Evolutionary conservation across 1,140 invertebrate genomes (phyloP), one percentile per base, ranked within the genome.

Genomic region (Aphaenogaster floridana): DNA sequence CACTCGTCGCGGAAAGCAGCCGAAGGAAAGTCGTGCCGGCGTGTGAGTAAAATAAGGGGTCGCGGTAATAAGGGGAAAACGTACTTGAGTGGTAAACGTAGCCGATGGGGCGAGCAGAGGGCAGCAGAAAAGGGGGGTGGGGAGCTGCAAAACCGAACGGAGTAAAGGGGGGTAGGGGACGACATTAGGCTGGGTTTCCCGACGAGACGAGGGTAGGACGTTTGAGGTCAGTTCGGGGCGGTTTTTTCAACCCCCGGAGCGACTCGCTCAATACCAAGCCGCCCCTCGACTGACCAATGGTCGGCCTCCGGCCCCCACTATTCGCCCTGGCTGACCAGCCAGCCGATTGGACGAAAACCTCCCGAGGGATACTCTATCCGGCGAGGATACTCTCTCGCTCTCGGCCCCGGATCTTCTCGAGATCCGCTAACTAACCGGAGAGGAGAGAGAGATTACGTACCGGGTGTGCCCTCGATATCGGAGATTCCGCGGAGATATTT

Each of bases 151-250:
- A 86, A 86, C 84, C 76, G 81, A 86, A 84, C 89, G 86, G 45
- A 68, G 85, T 52, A 74, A 88, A 79, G 85, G 81, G 69, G 59
- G 86, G 71, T 69, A 69, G 78, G 87, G 90, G 87, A 88, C 92
- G 92, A 93, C 89, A 93, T 94, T 94, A 94, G 93, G 93, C 93
- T 94, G 93, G 94, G 92, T 93, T 92, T 93, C 91, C 92, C 88
- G 93, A 91, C 88, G 91, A 95, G 94, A 95, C 92, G 94, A 95
- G 95, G 95, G 95, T 95, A 95, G 95, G 93, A 95, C 94, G 93
- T 95, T 95, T 95, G 95, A 95, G 95, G 95, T 95, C 95, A 95
- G 94, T 95, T 95, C 92, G 94, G 94, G 95, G 94, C 94, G 94
- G 94, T 95, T 95, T 95, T 95, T 95, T 95, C 93, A 93, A 93